Evolutionary conservation across 2,888 invertebrate species (phyloP).

Genomic region (Carabus problematicus): DNA sequence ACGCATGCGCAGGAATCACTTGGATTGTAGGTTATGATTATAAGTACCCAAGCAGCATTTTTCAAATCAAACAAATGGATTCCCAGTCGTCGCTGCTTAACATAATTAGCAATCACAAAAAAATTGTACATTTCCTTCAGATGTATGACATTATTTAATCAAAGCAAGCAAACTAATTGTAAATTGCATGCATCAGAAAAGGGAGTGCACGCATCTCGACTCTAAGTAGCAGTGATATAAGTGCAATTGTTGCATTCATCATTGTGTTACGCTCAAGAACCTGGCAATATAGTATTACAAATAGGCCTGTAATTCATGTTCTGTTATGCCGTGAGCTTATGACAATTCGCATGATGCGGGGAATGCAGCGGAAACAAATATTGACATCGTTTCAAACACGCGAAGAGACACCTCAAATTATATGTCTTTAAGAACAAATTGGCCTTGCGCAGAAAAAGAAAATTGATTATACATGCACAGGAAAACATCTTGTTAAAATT

Average conservation of each 20-base stretch:
- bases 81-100: conserved; percentile 39
- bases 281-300: conserved; percentile 35
- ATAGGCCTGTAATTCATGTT: conserved; percentile 32
- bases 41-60: conserved; percentile 14
- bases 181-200: conserved; percentile 45
- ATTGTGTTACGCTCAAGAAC: conserved; percentile 28
- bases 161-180: conserved; percentile 48
- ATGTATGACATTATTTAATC: conserved; percentile 51
- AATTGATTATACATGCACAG: conserved; percentile 35
- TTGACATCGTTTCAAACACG: conserved; percentile 35
- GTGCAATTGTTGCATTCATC: background rate
- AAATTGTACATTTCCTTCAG: conserved; percentile 52
- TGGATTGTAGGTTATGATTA: conserved; percentile 15
- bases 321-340: conserved; percentile 28
- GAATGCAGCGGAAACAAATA: conserved; percentile 38
- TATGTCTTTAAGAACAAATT: conserved; percentile 37
- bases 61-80: conserved; percentile 29
- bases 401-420: conserved; percentile 40
- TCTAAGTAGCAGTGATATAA: background rate
- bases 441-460: conserved; percentile 24
- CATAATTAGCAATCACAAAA: conserved; percentile 48
- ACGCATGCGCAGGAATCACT: conserved; percentile 13
- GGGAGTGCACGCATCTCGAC: background rate
- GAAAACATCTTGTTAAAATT: conserved; percentile 26
- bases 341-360: conserved; percentile 27